These are phyloP conservation scores for Vandiemenella viatica DNA, from an alignment of 2,888 invertebrate genomes.

Conservation along the genomic window DNA sequence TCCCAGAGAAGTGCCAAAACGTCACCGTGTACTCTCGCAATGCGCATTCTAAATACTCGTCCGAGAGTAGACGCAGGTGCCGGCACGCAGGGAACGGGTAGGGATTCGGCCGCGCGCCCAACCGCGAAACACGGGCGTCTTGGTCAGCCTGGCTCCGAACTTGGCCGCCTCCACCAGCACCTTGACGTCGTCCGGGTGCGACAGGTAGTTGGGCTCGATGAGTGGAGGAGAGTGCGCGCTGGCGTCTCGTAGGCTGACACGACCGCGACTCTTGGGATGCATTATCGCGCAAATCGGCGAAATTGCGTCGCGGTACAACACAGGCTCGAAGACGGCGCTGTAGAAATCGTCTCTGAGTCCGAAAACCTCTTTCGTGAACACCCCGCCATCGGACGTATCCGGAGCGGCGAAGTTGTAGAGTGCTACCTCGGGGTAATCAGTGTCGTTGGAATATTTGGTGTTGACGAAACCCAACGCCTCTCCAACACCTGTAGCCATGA, in stretches of 20 bases:
- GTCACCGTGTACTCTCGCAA: constrained; percentile 2
- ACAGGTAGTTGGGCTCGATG: constrained; percentile 9
- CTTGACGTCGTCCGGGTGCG: constrained; percentile 5
- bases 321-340: constrained; percentile 5
- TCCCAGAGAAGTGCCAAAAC: constrained; percentile 7
- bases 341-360: constrained; percentile 15
- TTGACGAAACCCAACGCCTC: constrained; percentile 10
- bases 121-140: constrained; percentile 5
- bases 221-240: constrained; percentile 1
- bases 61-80: not conserved
- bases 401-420: constrained; percentile 17
- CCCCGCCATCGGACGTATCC: constrained; percentile 22
- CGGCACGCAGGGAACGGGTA: constrained; percentile 1
- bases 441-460: constrained; percentile 5
- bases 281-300: constrained; percentile 18
- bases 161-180: constrained; percentile 9
- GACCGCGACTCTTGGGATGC: constrained; percentile 31
- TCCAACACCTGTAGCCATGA: constrained; percentile 8
- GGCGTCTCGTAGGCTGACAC: constrained; percentile 24
- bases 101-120: constrained; percentile 7
- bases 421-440: constrained; percentile 11
- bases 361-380: constrained; percentile 14
- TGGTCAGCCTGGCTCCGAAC: not conserved
- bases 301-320: constrained; percentile 6
- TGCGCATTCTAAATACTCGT: constrained; percentile 6